Conservation (phyloP, 2,797 vertebrate species). For the Echeneis naucrates region DNA sequence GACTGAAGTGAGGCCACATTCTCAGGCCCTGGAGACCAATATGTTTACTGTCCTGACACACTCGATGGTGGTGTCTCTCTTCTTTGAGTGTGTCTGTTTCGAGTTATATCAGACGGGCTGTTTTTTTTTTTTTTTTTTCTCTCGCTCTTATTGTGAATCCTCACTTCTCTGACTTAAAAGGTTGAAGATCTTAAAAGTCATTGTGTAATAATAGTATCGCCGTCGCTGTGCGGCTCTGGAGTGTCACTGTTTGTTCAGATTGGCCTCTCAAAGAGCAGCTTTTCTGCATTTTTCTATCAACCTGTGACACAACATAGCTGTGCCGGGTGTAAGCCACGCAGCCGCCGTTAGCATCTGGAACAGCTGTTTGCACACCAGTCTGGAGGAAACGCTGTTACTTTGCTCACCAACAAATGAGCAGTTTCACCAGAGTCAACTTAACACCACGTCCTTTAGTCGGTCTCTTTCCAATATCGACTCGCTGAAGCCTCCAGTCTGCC, state of each 20-base stretch:
- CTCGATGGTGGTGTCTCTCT: slow-evolving; percentile 30
- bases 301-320: not conserved
- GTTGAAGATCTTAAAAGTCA: slow-evolving; percentile 57
- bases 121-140: slow-evolving; percentile 35
- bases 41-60: slow-evolving; percentile 58
- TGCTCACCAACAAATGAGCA: too few relatives aligned
- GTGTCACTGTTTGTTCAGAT: slow-evolving; percentile 1
- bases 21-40: slow-evolving; percentile 31
- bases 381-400: too few relatives aligned
- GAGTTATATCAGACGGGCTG: slow-evolving; percentile 41
- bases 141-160: slow-evolving; percentile 44
- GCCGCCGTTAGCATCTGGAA: too few relatives aligned
- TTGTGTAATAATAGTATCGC: too few relatives aligned
- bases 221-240: not conserved
- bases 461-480: too few relatives aligned
- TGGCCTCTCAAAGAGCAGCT: not conserved
- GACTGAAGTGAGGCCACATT: slow-evolving; percentile 47
- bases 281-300: not conserved
- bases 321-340: too few relatives aligned
- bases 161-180: slow-evolving; percentile 23
- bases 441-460: too few relatives aligned
- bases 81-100: slow-evolving; percentile 24
- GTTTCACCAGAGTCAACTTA: too few relatives aligned
- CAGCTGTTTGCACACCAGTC: too few relatives aligned
- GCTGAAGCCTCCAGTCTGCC: too few relatives aligned